phyloP scores from a whole-genome alignment of 2,797 vertebrate species.

The Bryconaethiops microstoma region DNA sequence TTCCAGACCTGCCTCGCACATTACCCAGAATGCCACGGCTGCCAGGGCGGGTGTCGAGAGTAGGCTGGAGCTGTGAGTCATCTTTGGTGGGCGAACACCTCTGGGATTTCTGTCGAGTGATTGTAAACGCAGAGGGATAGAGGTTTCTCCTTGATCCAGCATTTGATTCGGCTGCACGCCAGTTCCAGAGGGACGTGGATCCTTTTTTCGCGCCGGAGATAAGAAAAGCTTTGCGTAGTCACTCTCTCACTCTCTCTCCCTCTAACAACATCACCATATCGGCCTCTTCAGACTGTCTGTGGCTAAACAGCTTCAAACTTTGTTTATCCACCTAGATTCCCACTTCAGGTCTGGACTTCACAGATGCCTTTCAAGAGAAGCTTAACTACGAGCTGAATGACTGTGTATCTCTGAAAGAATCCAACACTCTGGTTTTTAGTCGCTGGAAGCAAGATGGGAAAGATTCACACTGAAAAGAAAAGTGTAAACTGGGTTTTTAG shows the following conservation, averaged over 20 bases:
- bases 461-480: not conserved
- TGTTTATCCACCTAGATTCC: slow-evolving; percentile 67
- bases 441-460: slow-evolving; percentile 4
- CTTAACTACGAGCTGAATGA: slow-evolving; percentile 62
- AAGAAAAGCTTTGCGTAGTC: not conserved
- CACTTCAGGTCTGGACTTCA: slow-evolving; percentile 67
- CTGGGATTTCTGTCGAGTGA: slow-evolving; percentile 15
- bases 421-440: slow-evolving; percentile 19
- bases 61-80: slow-evolving; percentile 23
- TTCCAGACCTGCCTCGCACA: slow-evolving; percentile 23
- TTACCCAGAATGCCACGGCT: slow-evolving; percentile 26
- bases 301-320: slow-evolving; percentile 41
- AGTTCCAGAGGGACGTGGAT: not conserved
- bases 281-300: not conserved
- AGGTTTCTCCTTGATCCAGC: slow-evolving; percentile 28
- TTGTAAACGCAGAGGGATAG: slow-evolving; percentile 18
- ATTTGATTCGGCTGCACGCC: slow-evolving; percentile 22
- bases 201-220: not conserved
- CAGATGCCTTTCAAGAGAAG: slow-evolving; percentile 73
- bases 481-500: not conserved
- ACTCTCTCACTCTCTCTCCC: not conserved
- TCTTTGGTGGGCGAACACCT: slow-evolving; percentile 38
- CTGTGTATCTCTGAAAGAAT: slow-evolving; percentile 15
- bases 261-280: slow-evolving; percentile 26
- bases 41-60: slow-evolving; percentile 13